Percentiles rank a stretch among this genome's conserved stretches.
Evolutionary conservation across 1,140 invertebrate species (phyloP).

Genomic region (Orussus abietinus): DNA sequence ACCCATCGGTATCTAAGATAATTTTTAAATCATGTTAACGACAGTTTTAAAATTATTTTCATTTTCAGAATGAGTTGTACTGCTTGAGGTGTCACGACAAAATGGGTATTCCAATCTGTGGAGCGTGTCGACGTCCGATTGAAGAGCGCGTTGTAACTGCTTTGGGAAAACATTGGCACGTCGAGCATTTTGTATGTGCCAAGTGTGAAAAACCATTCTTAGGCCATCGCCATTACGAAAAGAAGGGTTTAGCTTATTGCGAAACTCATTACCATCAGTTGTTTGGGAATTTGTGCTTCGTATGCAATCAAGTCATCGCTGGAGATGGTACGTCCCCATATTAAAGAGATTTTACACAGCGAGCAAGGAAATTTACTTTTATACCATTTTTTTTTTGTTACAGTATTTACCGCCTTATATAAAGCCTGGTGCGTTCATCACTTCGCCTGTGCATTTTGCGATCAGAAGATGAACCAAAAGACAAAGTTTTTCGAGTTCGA

Average conservation of each 20-base stretch:
- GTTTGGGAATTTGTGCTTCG: constrained; percentile 97
- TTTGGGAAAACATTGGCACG: constrained; percentile 99
- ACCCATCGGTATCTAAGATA: constrained; percentile 10
- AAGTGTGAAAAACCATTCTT: constrained; percentile 99
- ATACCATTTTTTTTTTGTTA: constrained; percentile 36
- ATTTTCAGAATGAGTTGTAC: constrained; percentile 83
- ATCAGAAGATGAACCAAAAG: constrained; percentile 96
- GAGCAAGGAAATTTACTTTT: not conserved
- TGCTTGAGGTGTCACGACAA: constrained; percentile 98
- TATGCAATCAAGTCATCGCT: constrained; percentile 96
- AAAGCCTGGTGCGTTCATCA: constrained; percentile 99
- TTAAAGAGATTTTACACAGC: constrained; percentile 2
- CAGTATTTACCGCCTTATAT: constrained; percentile 96
- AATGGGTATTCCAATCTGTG: constrained; percentile 98
- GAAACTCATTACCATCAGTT: constrained; percentile 99
- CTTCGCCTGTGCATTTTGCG: constrained; percentile 98
- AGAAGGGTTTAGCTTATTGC: constrained; percentile 97
- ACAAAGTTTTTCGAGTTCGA: constrained; percentile 99
- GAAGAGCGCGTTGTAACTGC: constrained; percentile 96
- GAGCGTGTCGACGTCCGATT: constrained; percentile 92
- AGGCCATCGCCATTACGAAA: constrained; percentile 98
- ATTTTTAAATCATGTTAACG: constrained; percentile 10
- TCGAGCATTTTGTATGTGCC: constrained; percentile 99
- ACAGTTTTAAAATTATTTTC: constrained; percentile 4
- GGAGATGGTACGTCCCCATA: constrained; percentile 79